These are phyloP conservation scores for Seriola aureovittata DNA, from an alignment of 2,113 vertebrate species.

Conservation along the genomic window DNA sequence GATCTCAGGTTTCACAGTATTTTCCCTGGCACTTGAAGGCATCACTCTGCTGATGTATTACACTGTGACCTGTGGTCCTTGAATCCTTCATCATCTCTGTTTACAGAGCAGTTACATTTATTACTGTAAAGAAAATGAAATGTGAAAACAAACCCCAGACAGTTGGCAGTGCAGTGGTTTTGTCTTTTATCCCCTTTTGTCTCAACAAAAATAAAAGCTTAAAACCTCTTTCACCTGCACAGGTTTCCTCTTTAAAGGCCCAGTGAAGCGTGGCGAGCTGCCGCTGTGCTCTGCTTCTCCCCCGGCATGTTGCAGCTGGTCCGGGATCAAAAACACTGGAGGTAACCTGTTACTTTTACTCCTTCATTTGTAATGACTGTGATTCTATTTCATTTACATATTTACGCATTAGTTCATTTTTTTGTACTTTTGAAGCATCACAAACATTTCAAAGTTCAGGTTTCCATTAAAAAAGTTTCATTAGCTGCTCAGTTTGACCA, in stretches of 20 bases:
- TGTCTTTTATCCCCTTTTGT: not conserved
- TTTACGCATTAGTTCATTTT: no score
- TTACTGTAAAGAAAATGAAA: not conserved
- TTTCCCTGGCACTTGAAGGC: slow-evolving; percentile 21
- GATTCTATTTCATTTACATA: not conserved
- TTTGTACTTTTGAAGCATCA: no score
- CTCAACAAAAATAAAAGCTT: not conserved
- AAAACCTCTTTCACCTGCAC: slow-evolving; percentile 17
- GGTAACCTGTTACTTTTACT: not conserved
- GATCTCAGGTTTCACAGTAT: slow-evolving; percentile 43
- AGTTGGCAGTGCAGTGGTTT: not conserved
- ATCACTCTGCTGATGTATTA: not conserved
- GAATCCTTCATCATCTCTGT: not conserved
- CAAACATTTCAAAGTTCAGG: no score
- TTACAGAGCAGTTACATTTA: not conserved
- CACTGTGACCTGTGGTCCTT: not conserved
- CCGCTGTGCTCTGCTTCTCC: slow-evolving; percentile 19
- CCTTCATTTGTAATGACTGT: not conserved
- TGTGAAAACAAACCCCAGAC: not conserved
- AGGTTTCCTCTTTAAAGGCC: slow-evolving; percentile 30
- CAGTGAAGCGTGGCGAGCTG: slow-evolving; percentile 30
- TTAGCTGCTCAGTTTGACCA: no score
- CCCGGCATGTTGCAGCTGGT: slow-evolving; percentile 40
- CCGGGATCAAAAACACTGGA: not conserved
- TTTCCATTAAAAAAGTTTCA: no score